These are phyloP conservation scores for Carassius gibelio DNA, from an alignment of 2,113 vertebrate species.

Conservation along the genomic window DNA sequence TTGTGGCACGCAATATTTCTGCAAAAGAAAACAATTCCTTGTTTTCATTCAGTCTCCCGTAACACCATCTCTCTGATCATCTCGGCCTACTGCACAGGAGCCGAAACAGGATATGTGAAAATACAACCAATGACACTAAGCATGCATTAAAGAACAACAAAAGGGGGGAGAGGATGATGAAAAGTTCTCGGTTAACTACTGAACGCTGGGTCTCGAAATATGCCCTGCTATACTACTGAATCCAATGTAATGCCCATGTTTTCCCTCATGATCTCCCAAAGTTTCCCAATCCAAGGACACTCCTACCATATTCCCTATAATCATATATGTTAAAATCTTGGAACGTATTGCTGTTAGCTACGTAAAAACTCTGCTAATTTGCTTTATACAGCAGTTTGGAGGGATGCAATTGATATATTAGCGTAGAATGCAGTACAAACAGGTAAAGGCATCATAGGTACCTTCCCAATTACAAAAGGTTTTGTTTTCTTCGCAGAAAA, in stretches of 20 bases:
- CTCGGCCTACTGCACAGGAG: slow-evolving; percentile 33
- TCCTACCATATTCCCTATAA: slow-evolving; percentile 10
- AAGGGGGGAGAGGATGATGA: slow-evolving; percentile 19
- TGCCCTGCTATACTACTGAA: slow-evolving; percentile 72
- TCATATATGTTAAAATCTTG: background rate
- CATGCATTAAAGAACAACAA: slow-evolving; percentile 43
- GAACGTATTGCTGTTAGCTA: background rate
- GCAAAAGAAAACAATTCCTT: slow-evolving; percentile 4
- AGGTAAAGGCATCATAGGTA: background rate
- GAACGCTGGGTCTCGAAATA: slow-evolving; percentile 48
- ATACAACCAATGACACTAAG: slow-evolving; percentile 43
- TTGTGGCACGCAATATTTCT: background rate
- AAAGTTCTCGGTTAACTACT: slow-evolving; percentile 69
- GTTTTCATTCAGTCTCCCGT: slow-evolving; percentile 47
- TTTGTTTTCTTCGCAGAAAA: background rate
- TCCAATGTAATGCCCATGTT: slow-evolving; percentile 61
- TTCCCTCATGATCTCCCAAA: slow-evolving; percentile 10
- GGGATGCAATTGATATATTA: slow-evolving; percentile 2
- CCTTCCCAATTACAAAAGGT: background rate
- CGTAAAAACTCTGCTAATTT: background rate
- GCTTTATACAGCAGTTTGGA: background rate
- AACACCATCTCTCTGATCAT: slow-evolving; percentile 55
- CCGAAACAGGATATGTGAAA: slow-evolving; percentile 47
- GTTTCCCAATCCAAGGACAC: background rate
- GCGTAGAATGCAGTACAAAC: background rate